phyloP scores from a whole-genome alignment of 35 echinoderm and acorn worm species.

The Lytechinus pictus region DNA sequence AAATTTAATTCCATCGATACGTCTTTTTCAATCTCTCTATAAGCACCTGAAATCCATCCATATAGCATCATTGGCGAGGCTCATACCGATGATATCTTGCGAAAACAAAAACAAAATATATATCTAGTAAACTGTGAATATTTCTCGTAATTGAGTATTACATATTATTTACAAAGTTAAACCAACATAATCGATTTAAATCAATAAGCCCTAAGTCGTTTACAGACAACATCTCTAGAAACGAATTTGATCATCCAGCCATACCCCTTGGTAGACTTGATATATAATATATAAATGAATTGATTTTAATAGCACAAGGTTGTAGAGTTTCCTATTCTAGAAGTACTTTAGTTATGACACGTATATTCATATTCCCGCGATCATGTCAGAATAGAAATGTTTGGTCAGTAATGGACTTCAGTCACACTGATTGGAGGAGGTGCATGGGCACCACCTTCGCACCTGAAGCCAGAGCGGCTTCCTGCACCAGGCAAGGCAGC shows the following conservation, averaged over 20 bases:
- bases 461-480: not conserved
- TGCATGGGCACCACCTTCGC: not conserved
- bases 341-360: not conserved
- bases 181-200: not conserved
- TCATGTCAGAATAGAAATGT: too few species aligned
- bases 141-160: not conserved
- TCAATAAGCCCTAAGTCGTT: not conserved
- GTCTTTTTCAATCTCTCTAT: not conserved
- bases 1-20: not conserved
- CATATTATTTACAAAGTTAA: not conserved
- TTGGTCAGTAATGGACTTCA: not conserved
- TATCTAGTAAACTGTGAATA: not conserved
- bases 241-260: not conserved
- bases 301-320: not conserved
- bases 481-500: not conserved
- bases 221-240: not conserved
- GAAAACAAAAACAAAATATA: too few species aligned
- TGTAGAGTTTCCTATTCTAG: not conserved
- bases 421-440: slow-evolving; percentile 30
- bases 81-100: too few species aligned
- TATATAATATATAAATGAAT: not conserved
- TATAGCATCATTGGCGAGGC: too few species aligned
- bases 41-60: too few species aligned
- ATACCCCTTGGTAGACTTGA: not conserved
- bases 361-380: too few species aligned